A percentile compares a stretch with the other conserved stretches of the same genome.
Evolutionary conservation across 1,140 invertebrate genomes (phyloP).

Genomic region (Ceratitis capitata): DNA sequence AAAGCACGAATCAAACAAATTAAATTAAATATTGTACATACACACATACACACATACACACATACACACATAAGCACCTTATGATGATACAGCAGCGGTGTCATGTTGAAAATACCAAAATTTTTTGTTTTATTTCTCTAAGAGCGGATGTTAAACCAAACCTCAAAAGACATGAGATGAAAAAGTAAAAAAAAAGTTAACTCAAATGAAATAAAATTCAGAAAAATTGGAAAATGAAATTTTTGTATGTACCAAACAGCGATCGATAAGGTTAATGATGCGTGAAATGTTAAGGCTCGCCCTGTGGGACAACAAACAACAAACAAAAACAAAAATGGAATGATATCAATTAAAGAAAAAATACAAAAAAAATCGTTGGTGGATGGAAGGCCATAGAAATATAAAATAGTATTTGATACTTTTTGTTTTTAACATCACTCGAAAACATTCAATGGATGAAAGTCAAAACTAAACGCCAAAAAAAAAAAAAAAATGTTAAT

Average conservation of each 20-base stretch:
- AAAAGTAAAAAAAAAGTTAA: not conserved
- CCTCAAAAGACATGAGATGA: not conserved
- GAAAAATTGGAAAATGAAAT: not conserved
- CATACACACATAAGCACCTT: not conserved
- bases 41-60: not conserved
- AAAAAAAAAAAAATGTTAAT: not conserved
- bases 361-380: not conserved
- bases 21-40: not conserved
- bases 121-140: not conserved
- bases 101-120: not conserved
- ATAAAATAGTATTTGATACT: no score
- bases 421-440: no score
- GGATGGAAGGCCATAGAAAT: not conserved
- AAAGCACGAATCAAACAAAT: not conserved
- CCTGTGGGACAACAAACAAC: not conserved
- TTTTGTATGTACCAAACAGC: not conserved
- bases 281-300: conserved; percentile 20
- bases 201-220: conserved; percentile 19
- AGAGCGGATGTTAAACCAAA: conserved; percentile 28
- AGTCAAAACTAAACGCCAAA: not conserved
- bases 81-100: no score
- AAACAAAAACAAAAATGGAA: no score
- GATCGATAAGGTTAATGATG: conserved; percentile 29
- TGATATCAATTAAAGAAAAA: not conserved
- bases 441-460: not conserved